Base-by-base conservation (phyloP, 2,888 invertebrate genomes). In the Agriopis aurantiaria region DNA sequence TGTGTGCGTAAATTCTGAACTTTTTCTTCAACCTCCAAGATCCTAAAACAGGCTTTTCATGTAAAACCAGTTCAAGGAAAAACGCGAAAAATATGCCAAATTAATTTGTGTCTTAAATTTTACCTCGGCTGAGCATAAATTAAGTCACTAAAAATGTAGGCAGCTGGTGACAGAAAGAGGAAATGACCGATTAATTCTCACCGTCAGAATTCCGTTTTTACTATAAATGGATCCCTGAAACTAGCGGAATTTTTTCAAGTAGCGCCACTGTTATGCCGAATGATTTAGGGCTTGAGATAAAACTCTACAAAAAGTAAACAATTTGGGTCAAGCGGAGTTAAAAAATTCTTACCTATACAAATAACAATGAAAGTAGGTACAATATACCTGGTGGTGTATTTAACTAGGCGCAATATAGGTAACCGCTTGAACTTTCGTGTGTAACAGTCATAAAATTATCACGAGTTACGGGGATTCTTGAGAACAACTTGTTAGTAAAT, bases 361-460 rank as follows among this genome's bases (percentile, higher is more conserved):
- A 68, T 72, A 69, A 69, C 53, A 73, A 67, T 10, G 14, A 10
- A 57, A 43, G 56, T 14, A 14, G 3, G 33, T 57, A 56, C 33
- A 41, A 10, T 33, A 33, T 53, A 53, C 33, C 8, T 10, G n/a
- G 7, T n/a, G 62, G 59, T 48, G 63, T 78, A 67, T 72, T 77
- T 82, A 85, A 85, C 80, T 81, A 78, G 81, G 75, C 80, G 73
- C 75, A 78, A 79, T 79, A 78, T 76, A 85, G 81, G 7, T 6
- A 55, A 55, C 82, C 79, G 82, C 85, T 88, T 85, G 78, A 87
- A 87, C 82, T 88, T 91, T 89, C 92, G 91, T 92, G 92, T 88
- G 85, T 88, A 89, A 81, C 80, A 81, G 86, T 87, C 90, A 82
- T 91, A 90, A 92, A 92, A 91, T 90, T 92, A 90, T 88, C 87